These are phyloP conservation scores for Podarcis raffonei DNA, from an alignment of 2,113 vertebrate species.

Conservation along the genomic window DNA sequence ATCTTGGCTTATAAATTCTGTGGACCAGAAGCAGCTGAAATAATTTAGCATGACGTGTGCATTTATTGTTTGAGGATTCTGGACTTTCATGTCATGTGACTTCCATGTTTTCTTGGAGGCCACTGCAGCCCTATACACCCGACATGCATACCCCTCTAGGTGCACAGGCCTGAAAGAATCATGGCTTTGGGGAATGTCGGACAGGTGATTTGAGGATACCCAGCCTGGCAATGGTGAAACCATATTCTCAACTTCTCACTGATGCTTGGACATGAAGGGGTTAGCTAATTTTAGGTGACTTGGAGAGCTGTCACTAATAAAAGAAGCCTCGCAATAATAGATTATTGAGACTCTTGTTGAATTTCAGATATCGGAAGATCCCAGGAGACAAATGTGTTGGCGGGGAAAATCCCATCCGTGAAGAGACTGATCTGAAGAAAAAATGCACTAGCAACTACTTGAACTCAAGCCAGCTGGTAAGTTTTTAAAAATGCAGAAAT, in stretches of 20 bases:
- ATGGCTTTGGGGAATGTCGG: background rate
- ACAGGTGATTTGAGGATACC: background rate
- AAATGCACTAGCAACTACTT: constrained; percentile 84
- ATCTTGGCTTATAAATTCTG: background rate
- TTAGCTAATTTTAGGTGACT: background rate
- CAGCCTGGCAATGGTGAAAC: background rate
- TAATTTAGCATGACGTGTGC: background rate
- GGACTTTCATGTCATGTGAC: background rate
- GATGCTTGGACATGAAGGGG: too few species aligned
- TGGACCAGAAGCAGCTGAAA: background rate
- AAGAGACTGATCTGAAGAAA: constrained; percentile 83
- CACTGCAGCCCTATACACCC: too few species aligned
- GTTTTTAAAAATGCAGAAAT: background rate
- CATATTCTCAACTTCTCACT: background rate
- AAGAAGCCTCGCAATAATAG: background rate
- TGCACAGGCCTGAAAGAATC: background rate
- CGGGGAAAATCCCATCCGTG: constrained; percentile 81
- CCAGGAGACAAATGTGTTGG: constrained; percentile 89
- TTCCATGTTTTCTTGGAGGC: background rate
- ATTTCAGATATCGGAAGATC: constrained; percentile 90
- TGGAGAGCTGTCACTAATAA: background rate
- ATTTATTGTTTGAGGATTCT: background rate
- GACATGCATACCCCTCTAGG: background rate
- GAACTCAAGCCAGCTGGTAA: constrained; percentile 67
- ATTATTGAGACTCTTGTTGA: background rate